Conservation (phyloP, 2,888 invertebrate genomes). For the Aphodius granarius region DNA sequence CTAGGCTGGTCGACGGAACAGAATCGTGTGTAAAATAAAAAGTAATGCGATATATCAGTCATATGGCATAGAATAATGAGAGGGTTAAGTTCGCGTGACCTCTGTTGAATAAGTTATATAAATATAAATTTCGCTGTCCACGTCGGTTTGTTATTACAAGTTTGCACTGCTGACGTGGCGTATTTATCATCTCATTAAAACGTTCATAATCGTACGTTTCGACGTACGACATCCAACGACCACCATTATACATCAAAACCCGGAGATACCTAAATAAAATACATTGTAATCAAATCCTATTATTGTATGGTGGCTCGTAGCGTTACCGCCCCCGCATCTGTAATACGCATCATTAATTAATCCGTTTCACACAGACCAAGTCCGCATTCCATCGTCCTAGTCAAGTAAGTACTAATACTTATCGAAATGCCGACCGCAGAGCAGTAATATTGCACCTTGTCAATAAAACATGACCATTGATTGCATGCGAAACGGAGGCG, state of each 20-base stretch:
- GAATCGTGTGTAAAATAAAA: neutral
- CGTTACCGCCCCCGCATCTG: constrained; percentile 9
- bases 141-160: neutral
- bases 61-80: neutral
- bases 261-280: constrained; percentile 3
- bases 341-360: constrained; percentile 14
- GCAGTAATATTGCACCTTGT: constrained; percentile 8
- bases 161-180: neutral
- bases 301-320: neutral
- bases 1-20: neutral
- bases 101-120: neutral
- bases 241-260: neutral
- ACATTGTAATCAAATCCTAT: constrained; percentile 14
- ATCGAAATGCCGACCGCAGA: neutral
- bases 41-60: neutral
- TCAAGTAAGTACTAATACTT: neutral
- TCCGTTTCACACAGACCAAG: constrained; percentile 1
- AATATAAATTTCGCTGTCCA: neutral
- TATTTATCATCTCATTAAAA: neutral
- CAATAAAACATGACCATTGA: constrained; percentile 13
- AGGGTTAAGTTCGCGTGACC: neutral
- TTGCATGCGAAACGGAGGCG: constrained; percentile 10
- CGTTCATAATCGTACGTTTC: neutral
- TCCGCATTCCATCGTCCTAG: neutral
- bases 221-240: neutral